phyloP scores from a whole-genome alignment of 2,113 vertebrate species.

The Sylvilagus bachmani region DNA sequence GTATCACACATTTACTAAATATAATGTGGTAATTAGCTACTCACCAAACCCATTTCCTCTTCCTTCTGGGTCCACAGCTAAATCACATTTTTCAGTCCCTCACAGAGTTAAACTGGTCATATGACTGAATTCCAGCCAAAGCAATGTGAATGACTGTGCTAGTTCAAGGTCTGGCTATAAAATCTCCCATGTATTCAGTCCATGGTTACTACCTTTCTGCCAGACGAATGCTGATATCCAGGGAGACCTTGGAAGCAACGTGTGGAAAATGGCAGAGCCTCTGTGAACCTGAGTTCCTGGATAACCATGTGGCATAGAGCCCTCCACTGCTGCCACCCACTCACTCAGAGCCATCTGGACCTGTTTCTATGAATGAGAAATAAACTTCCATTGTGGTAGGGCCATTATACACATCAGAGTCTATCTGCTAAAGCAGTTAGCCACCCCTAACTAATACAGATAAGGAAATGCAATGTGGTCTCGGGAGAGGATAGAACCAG shows the following conservation, averaged over 20 bases:
- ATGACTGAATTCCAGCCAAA: slow-evolving; percentile 2
- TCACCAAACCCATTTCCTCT: slow-evolving; percentile 50
- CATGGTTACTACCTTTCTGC: slow-evolving; percentile 33
- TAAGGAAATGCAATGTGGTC: slow-evolving; percentile 29
- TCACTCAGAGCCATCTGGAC: slow-evolving; percentile 34
- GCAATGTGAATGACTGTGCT: background rate
- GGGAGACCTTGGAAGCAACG: slow-evolving; percentile 7
- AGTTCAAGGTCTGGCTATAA: slow-evolving; percentile 5
- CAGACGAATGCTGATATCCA: background rate
- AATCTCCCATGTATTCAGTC: slow-evolving; percentile 18
- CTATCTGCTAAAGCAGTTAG: slow-evolving; percentile 55
- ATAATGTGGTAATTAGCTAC: background rate
- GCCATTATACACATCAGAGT: slow-evolving; percentile 20
- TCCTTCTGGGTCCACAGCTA: slow-evolving; percentile 1
- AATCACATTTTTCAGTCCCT: slow-evolving; percentile 41
- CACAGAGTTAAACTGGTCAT: background rate
- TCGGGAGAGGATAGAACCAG: slow-evolving; percentile 33
- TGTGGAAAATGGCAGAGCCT: slow-evolving; percentile 3
- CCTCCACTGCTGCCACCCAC: background rate
- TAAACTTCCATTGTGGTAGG: slow-evolving; percentile 11
- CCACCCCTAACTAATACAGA: slow-evolving; percentile 29
- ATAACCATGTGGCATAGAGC: background rate
- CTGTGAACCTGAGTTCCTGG: slow-evolving; percentile 1
- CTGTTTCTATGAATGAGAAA: slow-evolving; percentile 25
- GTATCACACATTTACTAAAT: background rate